Conservation (phyloP, 2,113 vertebrate species). For the Dendrocopos noguchii region DNA sequence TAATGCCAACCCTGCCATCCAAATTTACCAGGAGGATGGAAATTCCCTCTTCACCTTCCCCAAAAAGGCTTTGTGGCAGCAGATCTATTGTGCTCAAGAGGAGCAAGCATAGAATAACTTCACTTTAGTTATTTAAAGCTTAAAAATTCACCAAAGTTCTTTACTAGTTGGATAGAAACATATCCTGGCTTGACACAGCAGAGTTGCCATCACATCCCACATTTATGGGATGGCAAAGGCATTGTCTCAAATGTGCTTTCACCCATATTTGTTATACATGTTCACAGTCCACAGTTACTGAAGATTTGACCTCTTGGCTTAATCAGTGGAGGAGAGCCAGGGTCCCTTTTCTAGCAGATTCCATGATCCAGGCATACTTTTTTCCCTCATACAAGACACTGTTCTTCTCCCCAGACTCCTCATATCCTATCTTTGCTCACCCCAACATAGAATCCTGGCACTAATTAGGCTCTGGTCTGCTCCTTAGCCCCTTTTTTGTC, state of each 20-base stretch:
- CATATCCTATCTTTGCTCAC: background rate
- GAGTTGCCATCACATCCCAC: background rate
- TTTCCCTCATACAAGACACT: background rate
- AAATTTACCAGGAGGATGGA: background rate
- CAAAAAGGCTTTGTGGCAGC: background rate
- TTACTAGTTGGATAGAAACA: background rate
- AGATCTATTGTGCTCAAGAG: background rate
- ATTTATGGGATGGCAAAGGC: background rate
- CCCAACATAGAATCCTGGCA: background rate
- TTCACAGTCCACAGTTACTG: background rate
- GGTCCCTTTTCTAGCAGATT: background rate
- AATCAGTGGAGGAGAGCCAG: background rate
- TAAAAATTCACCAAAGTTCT: background rate
- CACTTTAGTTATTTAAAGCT: background rate
- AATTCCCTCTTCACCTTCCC: background rate
- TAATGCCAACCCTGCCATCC: background rate
- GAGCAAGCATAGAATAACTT: background rate
- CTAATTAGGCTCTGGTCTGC: background rate
- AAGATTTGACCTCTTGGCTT: background rate
- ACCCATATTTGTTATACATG: background rate
- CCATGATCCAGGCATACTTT: background rate
- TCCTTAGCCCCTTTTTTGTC: background rate
- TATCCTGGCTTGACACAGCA: fast-evolving
- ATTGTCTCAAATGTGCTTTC: background rate
- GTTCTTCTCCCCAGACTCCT: background rate